phyloP scores from a whole-genome alignment of 2,113 vertebrate genomes.

The Austrofundulus limnaeus region DNA sequence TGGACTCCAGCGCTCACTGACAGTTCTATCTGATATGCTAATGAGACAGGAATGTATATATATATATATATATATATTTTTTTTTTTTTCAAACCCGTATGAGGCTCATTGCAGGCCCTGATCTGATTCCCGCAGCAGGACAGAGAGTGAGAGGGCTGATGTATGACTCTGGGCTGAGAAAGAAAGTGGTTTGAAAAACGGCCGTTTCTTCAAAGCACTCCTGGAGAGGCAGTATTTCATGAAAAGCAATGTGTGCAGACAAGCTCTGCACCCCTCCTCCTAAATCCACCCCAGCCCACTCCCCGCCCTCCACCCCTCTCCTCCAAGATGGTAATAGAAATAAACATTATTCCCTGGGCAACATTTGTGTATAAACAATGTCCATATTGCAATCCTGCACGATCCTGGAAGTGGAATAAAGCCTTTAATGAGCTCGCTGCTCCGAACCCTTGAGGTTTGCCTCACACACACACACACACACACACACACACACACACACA shows the following conservation, averaged over 20 bases:
- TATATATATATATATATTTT: too few species aligned
- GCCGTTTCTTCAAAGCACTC: constrained; percentile 65
- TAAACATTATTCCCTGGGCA: constrained; percentile 77
- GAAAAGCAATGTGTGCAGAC: constrained; percentile 71
- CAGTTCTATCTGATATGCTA: constrained; percentile 47
- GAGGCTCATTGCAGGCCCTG: constrained; percentile 17
- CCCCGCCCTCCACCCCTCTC: background rate
- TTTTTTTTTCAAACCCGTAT: background rate
- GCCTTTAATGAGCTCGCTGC: constrained; percentile 79
- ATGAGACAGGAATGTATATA: constrained; percentile 20
- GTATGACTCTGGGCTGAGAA: constrained; percentile 29
- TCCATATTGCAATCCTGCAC: constrained; percentile 70
- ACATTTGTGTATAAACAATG: constrained; percentile 78
- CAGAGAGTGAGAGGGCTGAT: constrained; percentile 32
- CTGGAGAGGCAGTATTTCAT: constrained; percentile 72
- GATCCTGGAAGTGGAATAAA: constrained; percentile 76
- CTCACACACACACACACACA: too few species aligned
- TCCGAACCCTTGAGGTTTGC: constrained; percentile 69
- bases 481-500: too few species aligned
- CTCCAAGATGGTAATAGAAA: constrained; percentile 68
- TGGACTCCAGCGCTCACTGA: constrained; percentile 7
- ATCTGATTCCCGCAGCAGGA: constrained; percentile 7
- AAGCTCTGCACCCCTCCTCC: constrained; percentile 26
- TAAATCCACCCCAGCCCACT: too few species aligned
- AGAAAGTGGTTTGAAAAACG: constrained; percentile 46